These are phyloP conservation scores for Carassius gibelio DNA, from an alignment of 2,113 vertebrate genomes.

Conservation along the genomic window DNA sequence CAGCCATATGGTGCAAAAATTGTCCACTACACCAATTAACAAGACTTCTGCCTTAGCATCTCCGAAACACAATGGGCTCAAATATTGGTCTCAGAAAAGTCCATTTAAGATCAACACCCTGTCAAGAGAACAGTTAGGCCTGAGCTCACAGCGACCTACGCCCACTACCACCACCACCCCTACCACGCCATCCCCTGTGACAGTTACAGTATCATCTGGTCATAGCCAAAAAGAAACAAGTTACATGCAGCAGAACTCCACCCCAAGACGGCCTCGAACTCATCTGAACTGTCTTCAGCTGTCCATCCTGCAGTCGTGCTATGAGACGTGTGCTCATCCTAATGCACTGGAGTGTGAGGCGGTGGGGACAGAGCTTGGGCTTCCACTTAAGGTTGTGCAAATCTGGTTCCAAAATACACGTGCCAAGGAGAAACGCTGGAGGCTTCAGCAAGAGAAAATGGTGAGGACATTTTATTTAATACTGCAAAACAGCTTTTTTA, in stretches of 20 bases:
- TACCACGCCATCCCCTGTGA: slow-evolving; percentile 63
- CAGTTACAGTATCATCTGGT: slow-evolving; percentile 62
- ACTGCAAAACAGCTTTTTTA: background rate
- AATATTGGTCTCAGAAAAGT: slow-evolving; percentile 74
- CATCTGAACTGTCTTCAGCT: slow-evolving; percentile 88
- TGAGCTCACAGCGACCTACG: slow-evolving; percentile 65
- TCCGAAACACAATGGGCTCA: slow-evolving; percentile 77
- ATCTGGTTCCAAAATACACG: slow-evolving; percentile 95
- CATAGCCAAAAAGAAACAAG: slow-evolving; percentile 71
- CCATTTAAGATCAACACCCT: slow-evolving; percentile 79
- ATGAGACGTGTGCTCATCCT: slow-evolving; percentile 88
- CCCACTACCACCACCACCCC: slow-evolving; percentile 66
- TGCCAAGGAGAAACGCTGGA: slow-evolving; percentile 91
- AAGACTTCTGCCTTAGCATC: slow-evolving; percentile 63
- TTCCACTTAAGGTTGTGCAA: slow-evolving; percentile 89
- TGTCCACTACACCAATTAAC: slow-evolving; percentile 69
- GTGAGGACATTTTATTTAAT: slow-evolving; percentile 55
- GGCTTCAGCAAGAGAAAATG: slow-evolving; percentile 82
- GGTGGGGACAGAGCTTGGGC: slow-evolving; percentile 83
- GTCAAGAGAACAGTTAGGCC: slow-evolving; percentile 75
- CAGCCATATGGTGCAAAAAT: slow-evolving; percentile 75
- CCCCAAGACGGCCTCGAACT: slow-evolving; percentile 83
- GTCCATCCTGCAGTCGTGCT: slow-evolving; percentile 89
- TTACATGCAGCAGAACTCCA: slow-evolving; percentile 72
- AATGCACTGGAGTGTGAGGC: slow-evolving; percentile 88